Percentiles rank a stretch among this genome's conserved stretches.
phyloP scores from a whole-genome alignment of 2,888 invertebrate genomes.

The Epirrhoe alternata region DNA sequence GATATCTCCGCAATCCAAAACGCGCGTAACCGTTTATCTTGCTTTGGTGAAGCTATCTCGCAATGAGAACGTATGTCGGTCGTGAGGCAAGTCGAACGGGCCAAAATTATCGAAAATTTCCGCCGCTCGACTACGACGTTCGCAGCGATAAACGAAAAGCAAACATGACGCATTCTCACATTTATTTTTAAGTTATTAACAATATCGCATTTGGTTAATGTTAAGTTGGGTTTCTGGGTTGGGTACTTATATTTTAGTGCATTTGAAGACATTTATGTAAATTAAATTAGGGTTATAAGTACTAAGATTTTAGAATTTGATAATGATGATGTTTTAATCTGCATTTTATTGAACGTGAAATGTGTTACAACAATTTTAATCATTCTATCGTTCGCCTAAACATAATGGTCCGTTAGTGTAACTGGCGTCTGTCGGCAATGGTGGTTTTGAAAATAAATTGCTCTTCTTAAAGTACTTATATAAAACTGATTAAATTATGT shows the following conservation, averaged over 20 bases:
- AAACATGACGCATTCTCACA: conserved; percentile 58
- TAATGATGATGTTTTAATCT: conserved; percentile 30
- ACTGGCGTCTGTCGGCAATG: too few relatives aligned
- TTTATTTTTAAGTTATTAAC: conserved; percentile 37
- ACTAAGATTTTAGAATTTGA: conserved; percentile 24
- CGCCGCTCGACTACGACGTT: conserved; percentile 52
- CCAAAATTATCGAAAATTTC: conserved; percentile 69
- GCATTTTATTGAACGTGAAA: conserved; percentile 17
- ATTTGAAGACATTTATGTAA: conserved; percentile 32
- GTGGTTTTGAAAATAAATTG: too few relatives aligned
- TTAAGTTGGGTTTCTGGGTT: conserved; percentile 28
- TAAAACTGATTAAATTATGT: too few relatives aligned
- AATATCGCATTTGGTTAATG: conserved; percentile 35
- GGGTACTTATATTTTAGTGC: conserved; percentile 30
- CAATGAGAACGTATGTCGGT: conserved; percentile 46
- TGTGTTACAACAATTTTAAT: conserved; percentile 2
- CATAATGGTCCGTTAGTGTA: neutral
- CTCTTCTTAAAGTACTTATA: too few relatives aligned
- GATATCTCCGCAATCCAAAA: conserved; percentile 30
- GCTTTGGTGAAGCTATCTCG: conserved; percentile 49
- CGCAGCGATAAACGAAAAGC: conserved; percentile 65
- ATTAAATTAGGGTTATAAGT: conserved; percentile 22
- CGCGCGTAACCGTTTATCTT: conserved; percentile 38
- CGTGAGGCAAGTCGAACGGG: conserved; percentile 44
- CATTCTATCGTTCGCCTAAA: neutral